Conservation (phyloP, 2,888 invertebrate genomes). For the Shargacucullia verbasci region DNA sequence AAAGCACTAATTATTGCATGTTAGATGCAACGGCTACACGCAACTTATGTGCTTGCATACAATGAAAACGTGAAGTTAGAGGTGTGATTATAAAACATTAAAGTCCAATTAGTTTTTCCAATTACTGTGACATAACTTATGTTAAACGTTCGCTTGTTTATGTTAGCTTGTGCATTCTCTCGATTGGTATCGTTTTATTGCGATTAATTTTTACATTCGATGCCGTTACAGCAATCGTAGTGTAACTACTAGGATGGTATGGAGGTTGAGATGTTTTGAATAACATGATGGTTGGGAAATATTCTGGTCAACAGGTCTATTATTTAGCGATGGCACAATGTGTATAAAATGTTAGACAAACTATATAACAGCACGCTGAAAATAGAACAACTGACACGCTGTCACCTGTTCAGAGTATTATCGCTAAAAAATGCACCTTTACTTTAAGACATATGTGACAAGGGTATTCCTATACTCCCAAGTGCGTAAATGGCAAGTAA, state of each 20-base stretch:
- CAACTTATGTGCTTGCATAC: constrained; percentile 68
- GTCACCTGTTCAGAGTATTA: too few relatives aligned
- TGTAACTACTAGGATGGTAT: constrained; percentile 18
- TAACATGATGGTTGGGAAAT: not conserved
- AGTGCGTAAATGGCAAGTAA: too few relatives aligned
- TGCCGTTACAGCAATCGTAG: constrained; percentile 36
- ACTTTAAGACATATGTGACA: too few relatives aligned
- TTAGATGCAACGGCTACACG: constrained; percentile 58
- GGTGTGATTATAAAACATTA: constrained; percentile 56
- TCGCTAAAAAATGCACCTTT: too few relatives aligned
- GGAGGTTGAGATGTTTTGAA: not conserved
- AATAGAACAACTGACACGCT: too few relatives aligned
- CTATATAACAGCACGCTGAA: too few relatives aligned
- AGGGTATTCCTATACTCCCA: too few relatives aligned
- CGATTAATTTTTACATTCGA: constrained; percentile 39
- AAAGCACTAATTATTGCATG: constrained; percentile 51
- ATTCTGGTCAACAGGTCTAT: not conserved
- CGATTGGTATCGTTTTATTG: constrained; percentile 44
- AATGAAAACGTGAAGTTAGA: constrained; percentile 71
- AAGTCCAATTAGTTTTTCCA: constrained; percentile 64
- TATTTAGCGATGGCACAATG: too few relatives aligned
- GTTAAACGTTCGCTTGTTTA: constrained; percentile 44
- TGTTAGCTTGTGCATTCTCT: constrained; percentile 62
- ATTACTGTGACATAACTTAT: constrained; percentile 56
- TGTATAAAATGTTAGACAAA: too few relatives aligned